Conservation (phyloP, 2,888 invertebrate genomes). For the Diaprepes abbreviatus region DNA sequence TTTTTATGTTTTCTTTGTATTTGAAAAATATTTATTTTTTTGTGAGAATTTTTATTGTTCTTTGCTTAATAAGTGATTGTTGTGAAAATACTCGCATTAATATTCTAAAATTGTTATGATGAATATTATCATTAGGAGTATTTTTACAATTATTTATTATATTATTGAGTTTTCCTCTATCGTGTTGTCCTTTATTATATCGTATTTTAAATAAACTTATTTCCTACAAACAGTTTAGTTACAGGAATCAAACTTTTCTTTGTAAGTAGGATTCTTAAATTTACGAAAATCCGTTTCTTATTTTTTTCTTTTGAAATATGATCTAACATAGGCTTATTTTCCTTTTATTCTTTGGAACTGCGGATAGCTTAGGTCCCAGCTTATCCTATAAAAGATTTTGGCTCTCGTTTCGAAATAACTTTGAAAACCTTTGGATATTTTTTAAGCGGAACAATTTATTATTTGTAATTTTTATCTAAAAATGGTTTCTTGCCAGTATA, state of each 20-base stretch:
- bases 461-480: background rate
- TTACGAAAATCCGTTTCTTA: background rate
- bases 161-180: no score
- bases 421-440: conserved; percentile 1
- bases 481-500: no score
- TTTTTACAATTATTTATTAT: no score
- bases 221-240: background rate
- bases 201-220: background rate
- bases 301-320: conserved; percentile 11
- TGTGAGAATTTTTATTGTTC: no score
- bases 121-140: no score
- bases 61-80: no score
- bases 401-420: background rate
- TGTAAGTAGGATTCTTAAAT: conserved; percentile 4
- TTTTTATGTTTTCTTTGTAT: no score
- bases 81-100: no score
- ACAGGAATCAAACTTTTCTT: background rate
- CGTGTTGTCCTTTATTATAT: no score
- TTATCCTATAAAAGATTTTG: conserved; percentile 8
- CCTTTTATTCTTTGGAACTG: conserved; percentile 1
- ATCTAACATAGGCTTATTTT: conserved; percentile 11
- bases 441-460: background rate
- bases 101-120: no score
- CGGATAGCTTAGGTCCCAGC: background rate
- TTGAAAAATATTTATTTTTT: no score